phyloP scores from a whole-genome alignment of 1,140 invertebrate species.

The Drosophila nigromelanica region DNA sequence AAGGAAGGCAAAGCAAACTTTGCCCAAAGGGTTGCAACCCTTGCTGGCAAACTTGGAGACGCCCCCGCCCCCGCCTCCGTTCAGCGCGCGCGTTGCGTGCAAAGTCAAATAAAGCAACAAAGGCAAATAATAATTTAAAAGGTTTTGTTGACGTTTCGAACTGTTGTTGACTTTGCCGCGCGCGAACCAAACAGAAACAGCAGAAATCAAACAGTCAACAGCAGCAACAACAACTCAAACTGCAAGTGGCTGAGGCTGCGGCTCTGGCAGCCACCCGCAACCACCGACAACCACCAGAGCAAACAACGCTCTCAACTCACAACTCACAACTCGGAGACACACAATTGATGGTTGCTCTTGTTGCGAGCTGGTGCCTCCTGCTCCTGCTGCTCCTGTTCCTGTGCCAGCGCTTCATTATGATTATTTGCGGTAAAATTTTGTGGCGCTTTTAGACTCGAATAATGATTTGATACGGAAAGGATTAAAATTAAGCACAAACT shows the following conservation, averaged over 20 bases:
- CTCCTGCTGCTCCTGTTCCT: not conserved
- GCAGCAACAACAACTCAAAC: slow-evolving; percentile 54
- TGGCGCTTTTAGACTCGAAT: slow-evolving; percentile 59
- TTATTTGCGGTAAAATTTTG: slow-evolving; percentile 82
- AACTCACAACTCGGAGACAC: no score
- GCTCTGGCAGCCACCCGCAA: slow-evolving; percentile 44
- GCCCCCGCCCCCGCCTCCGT: slow-evolving; percentile 35
- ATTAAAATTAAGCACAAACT: slow-evolving; percentile 82
- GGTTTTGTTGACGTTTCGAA: slow-evolving; percentile 83
- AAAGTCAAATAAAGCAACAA: slow-evolving; percentile 80
- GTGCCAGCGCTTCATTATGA: slow-evolving; percentile 71
- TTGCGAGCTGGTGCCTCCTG: slow-evolving; percentile 6
- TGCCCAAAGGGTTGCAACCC: slow-evolving; percentile 43
- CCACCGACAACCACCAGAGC: slow-evolving; percentile 33
- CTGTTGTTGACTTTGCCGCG: slow-evolving; percentile 82
- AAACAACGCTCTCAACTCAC: slow-evolving; percentile 29
- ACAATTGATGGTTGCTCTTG: not conserved
- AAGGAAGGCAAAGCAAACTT: slow-evolving; percentile 9
- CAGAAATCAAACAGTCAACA: slow-evolving; percentile 54
- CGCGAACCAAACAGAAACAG: slow-evolving; percentile 76
- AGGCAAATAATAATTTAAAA: slow-evolving; percentile 83
- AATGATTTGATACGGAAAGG: slow-evolving; percentile 80
- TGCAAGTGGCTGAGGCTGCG: slow-evolving; percentile 67
- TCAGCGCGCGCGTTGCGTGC: not conserved
- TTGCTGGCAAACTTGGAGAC: slow-evolving; percentile 37